Evolutionary conservation across 1,140 invertebrate species (phyloP).

Genomic region (Heliothis subflexa): DNA sequence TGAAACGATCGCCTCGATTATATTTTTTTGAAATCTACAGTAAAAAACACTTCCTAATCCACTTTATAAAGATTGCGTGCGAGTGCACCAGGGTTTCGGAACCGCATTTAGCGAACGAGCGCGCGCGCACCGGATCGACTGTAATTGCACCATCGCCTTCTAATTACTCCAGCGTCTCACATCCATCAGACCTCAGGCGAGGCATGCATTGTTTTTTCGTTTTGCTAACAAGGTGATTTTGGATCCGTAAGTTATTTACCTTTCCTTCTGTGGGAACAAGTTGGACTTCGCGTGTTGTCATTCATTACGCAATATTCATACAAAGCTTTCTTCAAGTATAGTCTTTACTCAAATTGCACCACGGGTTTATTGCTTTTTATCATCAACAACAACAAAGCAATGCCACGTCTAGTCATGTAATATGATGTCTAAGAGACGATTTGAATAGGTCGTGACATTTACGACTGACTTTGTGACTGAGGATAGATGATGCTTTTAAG

Average conservation of each 20-base stretch:
- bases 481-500: constrained; percentile 9
- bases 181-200: constrained; percentile 53
- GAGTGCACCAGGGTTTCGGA: constrained; percentile 37
- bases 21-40: constrained; percentile 22
- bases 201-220: constrained; percentile 54
- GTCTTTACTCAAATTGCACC: constrained; percentile 34
- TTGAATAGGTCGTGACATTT: constrained; percentile 46
- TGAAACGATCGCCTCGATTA: neutral
- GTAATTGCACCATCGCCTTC: constrained; percentile 60
- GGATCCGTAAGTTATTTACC: constrained; percentile 47
- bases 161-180: constrained; percentile 57
- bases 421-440: constrained; percentile 13
- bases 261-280: constrained; percentile 47
- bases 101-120: constrained; percentile 42
- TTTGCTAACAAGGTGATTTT: constrained; percentile 50
- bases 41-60: constrained; percentile 29
- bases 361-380: constrained; percentile 17
- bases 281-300: constrained; percentile 37
- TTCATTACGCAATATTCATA: constrained; percentile 31
- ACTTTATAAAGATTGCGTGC: constrained; percentile 31
- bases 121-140: constrained; percentile 49
- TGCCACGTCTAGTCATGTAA: constrained; percentile 7
- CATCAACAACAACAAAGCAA: constrained; percentile 27
- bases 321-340: constrained; percentile 31
- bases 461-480: constrained; percentile 22